Conservation (phyloP, 2,888 invertebrate species). For the Pollenia angustigena region DNA sequence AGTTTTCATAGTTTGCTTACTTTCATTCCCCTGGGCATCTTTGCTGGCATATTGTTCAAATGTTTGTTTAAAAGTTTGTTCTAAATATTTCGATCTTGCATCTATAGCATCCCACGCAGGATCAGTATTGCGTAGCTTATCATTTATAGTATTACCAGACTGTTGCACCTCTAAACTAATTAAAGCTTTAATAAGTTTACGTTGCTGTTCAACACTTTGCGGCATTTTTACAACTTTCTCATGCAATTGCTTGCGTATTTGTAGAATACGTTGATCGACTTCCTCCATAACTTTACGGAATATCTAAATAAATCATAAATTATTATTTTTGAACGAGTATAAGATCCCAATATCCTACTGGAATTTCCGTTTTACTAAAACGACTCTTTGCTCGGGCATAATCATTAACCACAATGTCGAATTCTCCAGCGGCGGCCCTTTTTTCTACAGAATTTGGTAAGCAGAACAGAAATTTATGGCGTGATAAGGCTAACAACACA, state of each 20-base stretch:
- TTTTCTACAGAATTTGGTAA: slow-evolving; percentile 97
- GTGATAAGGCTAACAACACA: slow-evolving; percentile 94
- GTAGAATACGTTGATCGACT: slow-evolving; percentile 94
- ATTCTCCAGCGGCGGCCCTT: slow-evolving; percentile 97
- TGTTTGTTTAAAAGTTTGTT: slow-evolving; percentile 82
- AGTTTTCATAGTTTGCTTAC: slow-evolving; percentile 64
- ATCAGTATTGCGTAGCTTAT: slow-evolving; percentile 87
- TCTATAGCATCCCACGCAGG: slow-evolving; percentile 98
- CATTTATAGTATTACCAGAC: slow-evolving; percentile 79
- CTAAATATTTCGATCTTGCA: slow-evolving; percentile 92
- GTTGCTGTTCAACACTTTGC: slow-evolving; percentile 96
- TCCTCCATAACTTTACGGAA: slow-evolving; percentile 95
- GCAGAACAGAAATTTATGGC: slow-evolving; percentile 97
- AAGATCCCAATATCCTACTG: slow-evolving; percentile 84
- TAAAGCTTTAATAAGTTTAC: slow-evolving; percentile 93
- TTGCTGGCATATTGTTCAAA: slow-evolving; percentile 83
- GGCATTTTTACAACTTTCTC: slow-evolving; percentile 95
- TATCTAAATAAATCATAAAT: slow-evolving; percentile 84
- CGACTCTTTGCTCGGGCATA: slow-evolving; percentile 97
- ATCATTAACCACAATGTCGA: slow-evolving; percentile 98
- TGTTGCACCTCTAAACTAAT: slow-evolving; percentile 88
- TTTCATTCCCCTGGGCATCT: slow-evolving; percentile 80
- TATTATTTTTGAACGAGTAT: background rate
- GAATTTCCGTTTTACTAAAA: slow-evolving; percentile 96
- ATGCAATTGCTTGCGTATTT: slow-evolving; percentile 91